Base-by-base conservation (phyloP, 2,888 invertebrate genomes). In the Candidula unifasciata region DNA sequence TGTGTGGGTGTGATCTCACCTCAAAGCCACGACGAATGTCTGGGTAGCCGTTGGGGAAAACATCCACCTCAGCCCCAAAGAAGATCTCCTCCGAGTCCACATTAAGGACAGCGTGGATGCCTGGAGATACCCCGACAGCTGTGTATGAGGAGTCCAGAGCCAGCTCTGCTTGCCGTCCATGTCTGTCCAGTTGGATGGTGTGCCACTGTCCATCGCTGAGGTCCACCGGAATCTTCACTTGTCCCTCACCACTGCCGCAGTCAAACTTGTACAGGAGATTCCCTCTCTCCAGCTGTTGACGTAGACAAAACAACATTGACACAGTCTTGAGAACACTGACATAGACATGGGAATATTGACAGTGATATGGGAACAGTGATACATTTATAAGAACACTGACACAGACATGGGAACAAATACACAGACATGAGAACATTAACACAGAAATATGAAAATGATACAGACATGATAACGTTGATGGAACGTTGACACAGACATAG, bases 231-330 rank as follows among this genome's bases (percentile, higher is more conserved):
- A 96, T 95, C 2, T 97, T 96, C 54, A 97, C 96, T 82, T 96
- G 94, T 68, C 97, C 97, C 94, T 97, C 97, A 10, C 98, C 99
- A 88, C 97, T 96, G 30, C 99, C 99, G 88, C 98, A 95, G 93
- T 99, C 97, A 95, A 98, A 97, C 88, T 97, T 95, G 94, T 97
- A 97, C 93, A 97, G 97, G 21, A 98, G 95, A 78, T 96, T 95
- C 0, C 98, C 98, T 93, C 97, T 96, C 30, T 96, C 96, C 82
- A 96, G 95, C 95, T 95, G 90, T 21, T 27, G n/a, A 60, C 60
- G 21, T 5, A 60, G n/a, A 60, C 6, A 13, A 10, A 13, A 44
- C 8, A 44, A 44, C 44, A 44, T 44, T 44, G 44, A 44, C 44
- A 44, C 44, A 44, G 1, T 10, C 13, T 6, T 44, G 44, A 44